Evolutionary conservation across 2,888 invertebrate species (phyloP).

Genomic region (Epistrophella euchroma): DNA sequence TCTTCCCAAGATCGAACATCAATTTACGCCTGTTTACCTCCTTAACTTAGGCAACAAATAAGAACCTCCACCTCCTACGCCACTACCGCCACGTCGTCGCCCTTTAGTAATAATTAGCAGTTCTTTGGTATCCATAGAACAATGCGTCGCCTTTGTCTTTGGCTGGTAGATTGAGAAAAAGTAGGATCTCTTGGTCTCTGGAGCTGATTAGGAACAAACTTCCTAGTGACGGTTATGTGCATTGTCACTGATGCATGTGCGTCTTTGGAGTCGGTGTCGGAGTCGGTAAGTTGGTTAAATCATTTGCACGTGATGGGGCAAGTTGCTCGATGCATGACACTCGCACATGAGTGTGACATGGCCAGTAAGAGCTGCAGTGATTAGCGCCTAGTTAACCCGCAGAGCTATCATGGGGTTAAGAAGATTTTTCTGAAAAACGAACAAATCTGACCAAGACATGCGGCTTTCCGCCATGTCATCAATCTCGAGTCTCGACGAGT

Average conservation of each 20-base stretch:
- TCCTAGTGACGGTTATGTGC: conserved; percentile 73
- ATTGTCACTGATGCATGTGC: conserved; percentile 74
- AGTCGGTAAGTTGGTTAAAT: conserved; percentile 56
- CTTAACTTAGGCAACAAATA: conserved; percentile 80
- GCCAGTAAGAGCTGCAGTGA: conserved; percentile 42
- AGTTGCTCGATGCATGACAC: conserved; percentile 74
- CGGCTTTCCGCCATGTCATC: conserved; percentile 70
- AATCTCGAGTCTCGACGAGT: conserved; percentile 59
- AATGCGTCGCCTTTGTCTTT: conserved; percentile 74
- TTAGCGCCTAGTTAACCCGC: conserved; percentile 72
- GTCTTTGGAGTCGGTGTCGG: conserved; percentile 39
- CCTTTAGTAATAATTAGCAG: conserved; percentile 64
- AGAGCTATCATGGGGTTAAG: conserved; percentile 11
- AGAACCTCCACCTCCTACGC: conserved; percentile 48
- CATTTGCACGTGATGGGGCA: conserved; percentile 72
- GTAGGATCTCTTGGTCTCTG: conserved; percentile 52
- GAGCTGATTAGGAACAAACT: conserved; percentile 73
- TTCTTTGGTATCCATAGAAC: conserved; percentile 50
- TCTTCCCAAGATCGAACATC: conserved; percentile 73
- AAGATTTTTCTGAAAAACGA: conserved; percentile 13
- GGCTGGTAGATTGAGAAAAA: not conserved
- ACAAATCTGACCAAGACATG: conserved; percentile 48
- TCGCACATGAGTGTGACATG: conserved; percentile 76
- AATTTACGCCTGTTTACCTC: conserved; percentile 81
- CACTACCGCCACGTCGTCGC: too few species aligned